A percentile compares a stretch with the other conserved stretches of the same genome.
Evolutionary conservation across 2,888 invertebrate genomes (phyloP).

Genomic region (Agrotis clavis): DNA sequence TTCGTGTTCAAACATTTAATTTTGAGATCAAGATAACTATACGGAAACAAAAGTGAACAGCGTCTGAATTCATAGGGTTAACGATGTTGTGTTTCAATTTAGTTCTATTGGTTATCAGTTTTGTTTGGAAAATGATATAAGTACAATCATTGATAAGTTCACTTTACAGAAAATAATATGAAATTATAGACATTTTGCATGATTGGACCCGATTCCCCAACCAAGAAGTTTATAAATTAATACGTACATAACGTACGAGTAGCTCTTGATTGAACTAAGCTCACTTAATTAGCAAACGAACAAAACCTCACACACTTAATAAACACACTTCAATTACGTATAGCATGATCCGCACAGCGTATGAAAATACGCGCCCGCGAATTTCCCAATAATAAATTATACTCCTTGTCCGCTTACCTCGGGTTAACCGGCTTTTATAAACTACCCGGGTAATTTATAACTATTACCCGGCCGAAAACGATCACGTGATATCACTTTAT

Average conservation of each 20-base stretch:
- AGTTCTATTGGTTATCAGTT: too few relatives aligned
- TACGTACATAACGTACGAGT: neutral
- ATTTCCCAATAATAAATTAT: conserved; percentile 90
- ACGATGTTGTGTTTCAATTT: too few relatives aligned
- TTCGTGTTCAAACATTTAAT: too few relatives aligned
- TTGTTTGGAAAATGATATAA: too few relatives aligned
- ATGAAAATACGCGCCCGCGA: conserved; percentile 88
- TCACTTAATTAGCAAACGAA: conserved; percentile 1
- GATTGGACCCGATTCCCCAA: too few relatives aligned
- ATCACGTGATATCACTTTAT: conserved; percentile 91
- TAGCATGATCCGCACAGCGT: conserved; percentile 79
- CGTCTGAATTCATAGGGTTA: too few relatives aligned
- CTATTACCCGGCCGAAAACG: conserved; percentile 90
- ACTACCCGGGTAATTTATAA: conserved; percentile 91
- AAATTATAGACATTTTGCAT: too few relatives aligned
- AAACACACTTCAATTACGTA: conserved; percentile 54
- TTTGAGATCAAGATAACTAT: too few relatives aligned
- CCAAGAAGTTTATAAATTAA: neutral
- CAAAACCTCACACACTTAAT: conserved; percentile 30
- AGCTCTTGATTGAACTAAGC: neutral
- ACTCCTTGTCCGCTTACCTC: conserved; percentile 90
- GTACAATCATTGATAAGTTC: too few relatives aligned
- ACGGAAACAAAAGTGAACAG: too few relatives aligned
- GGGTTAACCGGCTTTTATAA: conserved; percentile 91
- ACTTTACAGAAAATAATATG: too few relatives aligned